A percentile compares a stretch with the other conserved stretches of the same genome.
These are phyloP conservation scores for Merluccius polli DNA, from an alignment of 2,797 vertebrate species.

Conservation along the genomic window DNA sequence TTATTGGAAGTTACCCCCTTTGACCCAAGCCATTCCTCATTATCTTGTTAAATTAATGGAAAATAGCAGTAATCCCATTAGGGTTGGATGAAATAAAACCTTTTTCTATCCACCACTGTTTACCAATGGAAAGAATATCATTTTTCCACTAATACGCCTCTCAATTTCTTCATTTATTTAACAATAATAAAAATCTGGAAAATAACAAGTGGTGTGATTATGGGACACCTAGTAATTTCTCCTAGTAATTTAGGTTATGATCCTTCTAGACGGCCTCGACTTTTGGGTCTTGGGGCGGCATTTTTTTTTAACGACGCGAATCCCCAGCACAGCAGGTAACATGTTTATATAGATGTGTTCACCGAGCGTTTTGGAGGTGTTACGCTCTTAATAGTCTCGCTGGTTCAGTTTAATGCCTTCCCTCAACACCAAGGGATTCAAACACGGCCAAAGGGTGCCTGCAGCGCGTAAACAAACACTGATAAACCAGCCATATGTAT, in stretches of 20 bases:
- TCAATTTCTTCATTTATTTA: not conserved
- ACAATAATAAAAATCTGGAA: not conserved
- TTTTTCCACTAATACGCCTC: not conserved
- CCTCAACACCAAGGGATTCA: not conserved
- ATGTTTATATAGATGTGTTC: not conserved
- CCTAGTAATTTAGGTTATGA: not conserved
- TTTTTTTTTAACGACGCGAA: not conserved
- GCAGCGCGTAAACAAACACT: not conserved
- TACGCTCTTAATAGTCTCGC: not conserved
- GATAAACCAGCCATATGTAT: not conserved
- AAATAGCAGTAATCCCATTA: not conserved
- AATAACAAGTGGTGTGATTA: not conserved
- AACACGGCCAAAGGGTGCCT: not conserved
- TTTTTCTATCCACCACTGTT: not conserved
- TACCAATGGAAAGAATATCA: not conserved
- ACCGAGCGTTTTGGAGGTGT: not conserved
- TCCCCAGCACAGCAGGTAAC: not conserved
- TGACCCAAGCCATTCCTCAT: not conserved
- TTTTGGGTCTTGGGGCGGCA: not conserved
- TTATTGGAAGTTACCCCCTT: not conserved
- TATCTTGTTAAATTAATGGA: not conserved
- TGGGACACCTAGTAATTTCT: slow-evolving; percentile 4
- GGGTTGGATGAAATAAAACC: not conserved
- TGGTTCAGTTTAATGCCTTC: too few relatives aligned
- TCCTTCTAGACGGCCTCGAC: not conserved